A percentile compares a stretch with the other conserved stretches of the same genome.
Conservation (phyloP, 37 sponge, comb jelly and placozoan genomes). For the Ephydatia muelleri region DNA sequence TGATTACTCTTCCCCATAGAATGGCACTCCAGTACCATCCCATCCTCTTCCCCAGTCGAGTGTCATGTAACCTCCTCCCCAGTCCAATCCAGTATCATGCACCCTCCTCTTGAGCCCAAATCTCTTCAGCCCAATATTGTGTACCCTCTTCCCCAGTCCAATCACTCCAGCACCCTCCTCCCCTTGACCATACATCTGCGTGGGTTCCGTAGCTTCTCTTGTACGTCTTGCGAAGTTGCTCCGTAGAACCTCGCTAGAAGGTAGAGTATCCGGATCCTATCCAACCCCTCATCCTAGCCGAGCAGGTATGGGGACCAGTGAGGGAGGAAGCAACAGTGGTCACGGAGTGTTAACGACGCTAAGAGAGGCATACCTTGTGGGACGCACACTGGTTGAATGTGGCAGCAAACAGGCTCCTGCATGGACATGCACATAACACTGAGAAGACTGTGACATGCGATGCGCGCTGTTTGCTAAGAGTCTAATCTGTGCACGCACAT, state of each 20-base stretch:
- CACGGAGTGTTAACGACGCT: background rate
- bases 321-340: background rate
- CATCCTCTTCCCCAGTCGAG: background rate
- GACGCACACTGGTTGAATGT: conserved; percentile 57
- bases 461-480: background rate
- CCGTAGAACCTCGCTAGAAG: conserved; percentile 51
- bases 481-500: background rate
- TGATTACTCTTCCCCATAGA: background rate
- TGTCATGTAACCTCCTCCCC: background rate
- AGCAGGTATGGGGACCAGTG: background rate
- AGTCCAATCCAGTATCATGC: background rate
- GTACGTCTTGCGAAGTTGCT: background rate
- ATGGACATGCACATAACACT: background rate
- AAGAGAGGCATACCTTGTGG: conserved; percentile 54
- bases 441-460: no score
- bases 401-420: conserved; percentile 24
- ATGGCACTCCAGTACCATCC: background rate
- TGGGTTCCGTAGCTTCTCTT: conserved; percentile 38
- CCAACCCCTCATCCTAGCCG: conserved; percentile 36
- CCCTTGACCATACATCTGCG: conserved; percentile 26
- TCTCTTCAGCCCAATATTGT: background rate
- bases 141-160: no score
- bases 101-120: no score
- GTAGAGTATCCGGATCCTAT: conserved; percentile 55
- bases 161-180: no score